These are phyloP conservation scores for Drosophila paranaensis DNA, from an alignment of 2,888 invertebrate genomes.

Conservation along the genomic window DNA sequence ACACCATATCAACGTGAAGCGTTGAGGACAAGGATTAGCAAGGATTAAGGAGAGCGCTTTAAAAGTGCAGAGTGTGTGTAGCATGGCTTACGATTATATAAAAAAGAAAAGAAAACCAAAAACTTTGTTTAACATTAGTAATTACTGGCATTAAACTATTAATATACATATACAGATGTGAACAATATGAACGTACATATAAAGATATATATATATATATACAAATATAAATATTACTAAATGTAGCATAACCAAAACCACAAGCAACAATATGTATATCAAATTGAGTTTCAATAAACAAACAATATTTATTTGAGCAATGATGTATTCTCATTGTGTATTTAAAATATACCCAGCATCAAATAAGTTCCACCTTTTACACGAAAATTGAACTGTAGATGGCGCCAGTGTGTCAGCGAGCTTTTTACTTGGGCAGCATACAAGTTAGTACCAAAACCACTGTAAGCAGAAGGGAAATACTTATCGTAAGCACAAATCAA, in stretches of 20 bases:
- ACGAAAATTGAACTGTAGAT: neutral
- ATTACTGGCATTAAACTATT: constrained; percentile 40
- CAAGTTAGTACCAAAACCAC: constrained; percentile 1
- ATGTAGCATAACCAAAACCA: constrained; percentile 59
- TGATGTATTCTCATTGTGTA: neutral
- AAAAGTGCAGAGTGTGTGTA: constrained; percentile 63
- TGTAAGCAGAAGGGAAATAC: neutral
- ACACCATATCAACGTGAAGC: constrained; percentile 81
- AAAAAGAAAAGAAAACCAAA: constrained; percentile 1
- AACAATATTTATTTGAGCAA: constrained; percentile 67
- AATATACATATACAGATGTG: constrained; percentile 40
- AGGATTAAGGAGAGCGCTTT: constrained; percentile 59
- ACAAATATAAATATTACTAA: constrained; percentile 57
- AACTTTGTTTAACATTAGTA: constrained; percentile 54
- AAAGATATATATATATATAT: constrained; percentile 23
- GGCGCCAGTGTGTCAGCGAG: neutral
- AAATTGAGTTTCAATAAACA: constrained; percentile 78
- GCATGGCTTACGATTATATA: constrained; percentile 43
- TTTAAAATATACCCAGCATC: no score
- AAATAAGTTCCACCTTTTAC: neutral
- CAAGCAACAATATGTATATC: constrained; percentile 68
- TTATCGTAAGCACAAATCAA: neutral
- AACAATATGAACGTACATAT: constrained; percentile 48
- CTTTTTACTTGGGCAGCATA: neutral
- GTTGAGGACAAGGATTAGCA: constrained; percentile 46